Evolutionary conservation across 2,888 invertebrate species (phyloP).

Genomic region (Cerceris rybyensis): DNA sequence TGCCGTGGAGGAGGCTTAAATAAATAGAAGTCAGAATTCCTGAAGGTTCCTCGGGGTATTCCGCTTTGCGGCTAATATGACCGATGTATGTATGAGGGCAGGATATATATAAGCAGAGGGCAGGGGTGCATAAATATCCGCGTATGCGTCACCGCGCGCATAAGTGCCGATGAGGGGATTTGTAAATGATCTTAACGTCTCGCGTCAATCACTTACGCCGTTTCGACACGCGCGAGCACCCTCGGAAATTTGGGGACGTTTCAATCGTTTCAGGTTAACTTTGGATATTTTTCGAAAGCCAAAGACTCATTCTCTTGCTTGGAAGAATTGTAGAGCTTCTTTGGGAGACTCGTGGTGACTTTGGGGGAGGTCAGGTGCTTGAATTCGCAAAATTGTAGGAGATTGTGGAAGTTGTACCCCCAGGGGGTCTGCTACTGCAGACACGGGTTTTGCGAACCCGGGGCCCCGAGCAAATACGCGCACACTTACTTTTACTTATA

Average conservation of each 20-base stretch:
- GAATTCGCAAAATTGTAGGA: too few relatives aligned
- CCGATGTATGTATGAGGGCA: constrained; percentile 76
- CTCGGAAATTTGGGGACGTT: neutral
- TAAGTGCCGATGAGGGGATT: constrained; percentile 71
- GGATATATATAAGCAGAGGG: constrained; percentile 25
- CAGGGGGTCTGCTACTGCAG: too few relatives aligned
- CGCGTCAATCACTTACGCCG: constrained; percentile 77
- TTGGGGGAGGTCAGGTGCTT: too few relatives aligned
- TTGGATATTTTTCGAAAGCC: too few relatives aligned
- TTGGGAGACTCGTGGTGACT: too few relatives aligned
- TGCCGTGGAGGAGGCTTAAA: constrained; percentile 28
- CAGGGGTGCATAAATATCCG: constrained; percentile 78
- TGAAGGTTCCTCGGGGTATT: constrained; percentile 40
- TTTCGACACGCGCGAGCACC: constrained; percentile 52
- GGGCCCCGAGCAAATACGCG: too few relatives aligned
- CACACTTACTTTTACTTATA: too few relatives aligned
- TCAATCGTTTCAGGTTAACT: neutral
- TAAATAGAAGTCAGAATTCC: constrained; percentile 49
- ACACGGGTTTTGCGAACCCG: too few relatives aligned
- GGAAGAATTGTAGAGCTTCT: too few relatives aligned
- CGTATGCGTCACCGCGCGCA: constrained; percentile 79
- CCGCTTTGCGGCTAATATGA: constrained; percentile 71
- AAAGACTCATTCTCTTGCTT: too few relatives aligned
- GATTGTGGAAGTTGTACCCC: too few relatives aligned
- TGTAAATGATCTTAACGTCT: constrained; percentile 76